A percentile compares a stretch with the other conserved stretches of the same genome.
Evolutionary conservation across 2,797 vertebrate species (phyloP).

Genomic region (Gouania willdenowi): DNA sequence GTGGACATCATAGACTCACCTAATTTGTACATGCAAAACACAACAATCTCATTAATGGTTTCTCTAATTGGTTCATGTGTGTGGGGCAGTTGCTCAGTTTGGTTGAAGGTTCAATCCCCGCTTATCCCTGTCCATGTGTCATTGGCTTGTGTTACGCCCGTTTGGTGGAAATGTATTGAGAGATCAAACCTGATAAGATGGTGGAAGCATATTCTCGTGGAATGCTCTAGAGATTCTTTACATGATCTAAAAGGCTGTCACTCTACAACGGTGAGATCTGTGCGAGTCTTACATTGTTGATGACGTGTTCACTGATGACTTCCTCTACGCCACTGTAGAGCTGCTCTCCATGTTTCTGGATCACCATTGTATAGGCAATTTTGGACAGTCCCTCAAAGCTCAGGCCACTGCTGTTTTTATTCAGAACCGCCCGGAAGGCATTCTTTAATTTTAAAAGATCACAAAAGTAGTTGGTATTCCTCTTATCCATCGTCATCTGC

Average conservation of each 20-base stretch:
- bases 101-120: no score
- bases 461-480: slow-evolving; percentile 99
- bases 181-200: no score
- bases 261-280: not conserved
- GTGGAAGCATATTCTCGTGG: no score
- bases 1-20: slow-evolving; percentile 1
- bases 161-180: no score
- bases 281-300: slow-evolving; percentile 86
- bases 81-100: no score
- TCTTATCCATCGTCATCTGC: slow-evolving; percentile 99
- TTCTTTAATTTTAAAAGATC: slow-evolving; percentile 98
- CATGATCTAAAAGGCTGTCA: no score
- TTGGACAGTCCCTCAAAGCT: slow-evolving; percentile 99
- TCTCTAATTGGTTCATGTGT: not conserved
- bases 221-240: no score
- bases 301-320: slow-evolving; percentile 98
- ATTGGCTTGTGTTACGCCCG: no score
- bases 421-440: slow-evolving; percentile 98
- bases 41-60: not conserved
- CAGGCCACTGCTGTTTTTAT: slow-evolving; percentile 97
- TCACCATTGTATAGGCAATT: slow-evolving; percentile 98
- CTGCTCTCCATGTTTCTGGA: slow-evolving; percentile 98
- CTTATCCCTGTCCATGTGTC: no score
- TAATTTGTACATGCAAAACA: slow-evolving; percentile 12
- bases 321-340: slow-evolving; percentile 97